Evolutionary conservation across 2,888 invertebrate genomes (phyloP).

Genomic region (Stenolophus ochropezus): DNA sequence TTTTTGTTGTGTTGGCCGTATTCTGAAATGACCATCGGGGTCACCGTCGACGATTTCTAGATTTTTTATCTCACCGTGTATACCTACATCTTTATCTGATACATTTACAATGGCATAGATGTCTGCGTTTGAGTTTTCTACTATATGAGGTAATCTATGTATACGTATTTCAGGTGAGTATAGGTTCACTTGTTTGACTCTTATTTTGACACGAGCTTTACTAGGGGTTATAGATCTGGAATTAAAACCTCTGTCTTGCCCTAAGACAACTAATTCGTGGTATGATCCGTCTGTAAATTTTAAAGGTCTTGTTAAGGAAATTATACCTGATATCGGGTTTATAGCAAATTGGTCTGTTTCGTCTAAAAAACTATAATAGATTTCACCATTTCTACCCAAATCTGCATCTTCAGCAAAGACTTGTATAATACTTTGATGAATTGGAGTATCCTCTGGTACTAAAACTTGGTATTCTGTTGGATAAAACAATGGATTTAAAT

Average conservation of each 20-base stretch:
- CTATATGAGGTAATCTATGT: slow-evolving; percentile 85
- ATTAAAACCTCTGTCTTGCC: slow-evolving; percentile 87
- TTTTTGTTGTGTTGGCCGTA: slow-evolving; percentile 78
- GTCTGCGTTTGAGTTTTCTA: slow-evolving; percentile 87
- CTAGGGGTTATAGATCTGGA: slow-evolving; percentile 78
- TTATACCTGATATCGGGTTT: slow-evolving; percentile 93
- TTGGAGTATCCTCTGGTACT: slow-evolving; percentile 91
- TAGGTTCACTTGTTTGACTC: slow-evolving; percentile 88
- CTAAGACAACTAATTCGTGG: slow-evolving; percentile 87
- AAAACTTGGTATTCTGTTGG: slow-evolving; percentile 90
- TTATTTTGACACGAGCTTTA: slow-evolving; percentile 84
- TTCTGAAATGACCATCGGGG: slow-evolving; percentile 90
- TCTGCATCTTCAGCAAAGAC: slow-evolving; percentile 96
- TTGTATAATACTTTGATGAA: slow-evolving; percentile 83
- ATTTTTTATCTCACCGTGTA: slow-evolving; percentile 87
- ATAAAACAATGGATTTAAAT: slow-evolving; percentile 95
- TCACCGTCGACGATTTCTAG: slow-evolving; percentile 93
- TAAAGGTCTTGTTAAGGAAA: slow-evolving; percentile 87
- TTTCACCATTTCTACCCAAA: slow-evolving; percentile 95
- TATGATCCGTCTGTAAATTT: slow-evolving; percentile 81
- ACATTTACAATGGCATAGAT: slow-evolving; percentile 93
- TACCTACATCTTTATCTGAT: slow-evolving; percentile 82
- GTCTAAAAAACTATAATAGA: slow-evolving; percentile 94
- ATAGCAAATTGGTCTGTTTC: slow-evolving; percentile 91
- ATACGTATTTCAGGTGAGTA: slow-evolving; percentile 90